Evolutionary conservation across 2,113 vertebrate genomes (phyloP).

Genomic region (Pachypanchax playfairii): DNA sequence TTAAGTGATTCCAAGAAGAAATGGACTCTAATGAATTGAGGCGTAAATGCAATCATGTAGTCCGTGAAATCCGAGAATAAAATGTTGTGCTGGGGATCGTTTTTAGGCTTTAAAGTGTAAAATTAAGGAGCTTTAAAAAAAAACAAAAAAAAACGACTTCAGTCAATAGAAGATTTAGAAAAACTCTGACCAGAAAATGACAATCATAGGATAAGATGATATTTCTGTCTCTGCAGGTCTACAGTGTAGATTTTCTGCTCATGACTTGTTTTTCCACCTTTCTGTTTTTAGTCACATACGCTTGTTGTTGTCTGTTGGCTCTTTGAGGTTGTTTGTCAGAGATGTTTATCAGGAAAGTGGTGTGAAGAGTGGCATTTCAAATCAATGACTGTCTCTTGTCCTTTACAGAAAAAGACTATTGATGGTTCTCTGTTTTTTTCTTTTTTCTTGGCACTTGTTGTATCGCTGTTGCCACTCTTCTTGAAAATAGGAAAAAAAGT

Average conservation of each 20-base stretch:
- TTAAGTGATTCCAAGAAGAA: slow-evolving; percentile 31
- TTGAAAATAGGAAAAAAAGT: slow-evolving; percentile 10
- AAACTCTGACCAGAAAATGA: slow-evolving; percentile 3
- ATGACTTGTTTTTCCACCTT: background rate
- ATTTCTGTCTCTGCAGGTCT: background rate
- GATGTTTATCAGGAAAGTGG: slow-evolving; percentile 25
- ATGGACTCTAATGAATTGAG: slow-evolving; percentile 20
- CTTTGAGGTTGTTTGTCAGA: slow-evolving; percentile 12
- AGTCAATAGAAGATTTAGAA: slow-evolving; percentile 7
- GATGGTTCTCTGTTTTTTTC: slow-evolving; percentile 25
- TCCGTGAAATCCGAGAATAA: slow-evolving; percentile 16
- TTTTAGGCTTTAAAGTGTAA: slow-evolving; percentile 22
- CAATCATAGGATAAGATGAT: background rate
- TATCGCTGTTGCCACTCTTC: background rate
- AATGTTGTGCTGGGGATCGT: slow-evolving; percentile 20
- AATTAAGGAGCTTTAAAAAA: slow-evolving; percentile 26
- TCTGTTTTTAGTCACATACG: slow-evolving; percentile 10
- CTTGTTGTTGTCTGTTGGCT: background rate
- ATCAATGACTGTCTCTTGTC: slow-evolving; percentile 42
- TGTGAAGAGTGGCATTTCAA: slow-evolving; percentile 1
- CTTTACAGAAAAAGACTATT: slow-evolving; percentile 40
- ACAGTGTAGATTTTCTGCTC: background rate
- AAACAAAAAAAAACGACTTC: too few species aligned
- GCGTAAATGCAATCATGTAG: slow-evolving; percentile 12
- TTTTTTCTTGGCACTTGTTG: slow-evolving; percentile 14